phyloP scores from a whole-genome alignment of 2,888 invertebrate species.

The Parapristionchus giblindavisi region DNA sequence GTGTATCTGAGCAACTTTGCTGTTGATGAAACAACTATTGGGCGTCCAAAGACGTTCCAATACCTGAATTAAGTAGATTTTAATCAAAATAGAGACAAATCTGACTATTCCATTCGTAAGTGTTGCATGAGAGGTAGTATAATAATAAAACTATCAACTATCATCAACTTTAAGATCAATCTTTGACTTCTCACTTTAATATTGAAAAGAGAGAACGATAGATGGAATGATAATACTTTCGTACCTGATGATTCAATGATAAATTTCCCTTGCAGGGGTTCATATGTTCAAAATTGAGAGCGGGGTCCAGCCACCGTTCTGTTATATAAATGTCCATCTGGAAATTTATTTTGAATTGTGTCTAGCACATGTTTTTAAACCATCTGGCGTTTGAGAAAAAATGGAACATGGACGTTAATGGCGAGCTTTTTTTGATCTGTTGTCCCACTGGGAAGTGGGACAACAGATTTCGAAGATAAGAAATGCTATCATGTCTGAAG shows the following conservation, averaged over 20 bases:
- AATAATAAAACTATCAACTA: too few species aligned
- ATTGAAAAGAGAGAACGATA: background rate
- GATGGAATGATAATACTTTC: background rate
- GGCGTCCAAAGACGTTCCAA: constrained; percentile 64
- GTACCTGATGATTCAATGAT: constrained; percentile 55
- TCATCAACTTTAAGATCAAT: too few species aligned
- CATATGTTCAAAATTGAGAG: constrained; percentile 53
- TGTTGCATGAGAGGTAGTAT: too few species aligned
- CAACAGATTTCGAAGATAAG: too few species aligned
- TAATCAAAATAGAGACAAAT: background rate
- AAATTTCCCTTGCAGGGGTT: constrained; percentile 60
- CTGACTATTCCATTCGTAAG: background rate
- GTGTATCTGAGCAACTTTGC: constrained; percentile 60
- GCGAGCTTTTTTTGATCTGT: background rate
- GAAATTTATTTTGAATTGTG: background rate
- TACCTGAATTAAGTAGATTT: constrained; percentile 32
- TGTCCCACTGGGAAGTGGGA: background rate
- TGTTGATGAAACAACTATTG: constrained; percentile 64
- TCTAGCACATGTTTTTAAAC: background rate
- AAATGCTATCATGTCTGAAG: too few species aligned
- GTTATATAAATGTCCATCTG: constrained; percentile 61
- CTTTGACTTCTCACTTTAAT: background rate
- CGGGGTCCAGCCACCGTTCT: constrained; percentile 59
- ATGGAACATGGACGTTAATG: background rate
- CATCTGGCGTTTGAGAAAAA: background rate